Conservation (phyloP, 2,113 vertebrate species). For the Chaetorhynchus papuensis region DNA sequence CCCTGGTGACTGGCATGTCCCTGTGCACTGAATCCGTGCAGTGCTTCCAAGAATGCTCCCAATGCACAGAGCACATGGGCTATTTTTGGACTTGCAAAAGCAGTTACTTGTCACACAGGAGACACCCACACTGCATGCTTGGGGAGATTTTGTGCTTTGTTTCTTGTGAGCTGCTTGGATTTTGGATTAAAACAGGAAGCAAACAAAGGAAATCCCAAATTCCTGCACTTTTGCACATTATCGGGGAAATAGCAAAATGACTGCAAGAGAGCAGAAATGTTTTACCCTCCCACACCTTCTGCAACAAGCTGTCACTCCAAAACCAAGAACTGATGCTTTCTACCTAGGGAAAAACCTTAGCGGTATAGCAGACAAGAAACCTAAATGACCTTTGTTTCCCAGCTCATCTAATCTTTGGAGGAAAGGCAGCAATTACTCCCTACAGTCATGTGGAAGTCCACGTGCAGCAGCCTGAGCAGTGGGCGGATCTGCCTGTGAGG, state of each 20-base stretch:
- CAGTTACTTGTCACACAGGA: not conserved
- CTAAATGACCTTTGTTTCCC: not conserved
- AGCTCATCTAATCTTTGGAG: not conserved
- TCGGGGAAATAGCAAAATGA: not conserved
- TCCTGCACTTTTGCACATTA: not conserved
- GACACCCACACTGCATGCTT: not conserved
- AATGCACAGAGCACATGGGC: not conserved
- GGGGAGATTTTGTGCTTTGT: not conserved
- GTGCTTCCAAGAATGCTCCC: not conserved
- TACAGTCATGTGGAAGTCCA: not conserved
- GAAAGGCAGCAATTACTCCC: not conserved
- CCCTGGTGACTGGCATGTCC: not conserved
- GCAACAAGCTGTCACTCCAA: not conserved
- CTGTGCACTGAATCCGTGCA: accelerated
- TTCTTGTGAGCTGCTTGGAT: not conserved
- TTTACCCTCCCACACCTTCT: not conserved
- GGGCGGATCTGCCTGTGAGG: not conserved
- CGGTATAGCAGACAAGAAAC: not conserved
- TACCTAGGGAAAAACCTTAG: not conserved
- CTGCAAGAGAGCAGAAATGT: not conserved
- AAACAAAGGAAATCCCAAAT: not conserved
- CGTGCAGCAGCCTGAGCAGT: not conserved
- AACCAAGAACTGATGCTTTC: not conserved
- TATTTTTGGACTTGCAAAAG: not conserved
- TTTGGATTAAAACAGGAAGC: not conserved